These are phyloP conservation scores for Caenorhabditis plicata DNA, from an alignment of 2,888 invertebrate species.

Conservation along the genomic window DNA sequence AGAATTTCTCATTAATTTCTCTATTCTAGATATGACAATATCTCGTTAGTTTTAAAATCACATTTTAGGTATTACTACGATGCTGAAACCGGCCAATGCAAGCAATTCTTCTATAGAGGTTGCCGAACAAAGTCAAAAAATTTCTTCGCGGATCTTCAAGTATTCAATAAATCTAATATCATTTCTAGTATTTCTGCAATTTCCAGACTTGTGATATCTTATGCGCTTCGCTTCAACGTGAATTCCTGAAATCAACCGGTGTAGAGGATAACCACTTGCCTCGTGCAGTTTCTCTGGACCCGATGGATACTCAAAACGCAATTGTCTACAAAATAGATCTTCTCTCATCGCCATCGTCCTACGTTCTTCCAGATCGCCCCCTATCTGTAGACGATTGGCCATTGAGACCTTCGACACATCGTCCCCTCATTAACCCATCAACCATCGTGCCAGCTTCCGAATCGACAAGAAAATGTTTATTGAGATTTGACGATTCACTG, in stretches of 20 bases:
- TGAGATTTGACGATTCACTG: slow-evolving; percentile 31
- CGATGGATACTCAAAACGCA: not conserved
- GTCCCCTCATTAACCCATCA: slow-evolving; percentile 11
- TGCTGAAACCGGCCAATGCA: slow-evolving; percentile 21
- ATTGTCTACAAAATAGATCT: slow-evolving; percentile 25
- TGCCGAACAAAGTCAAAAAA: slow-evolving; percentile 40
- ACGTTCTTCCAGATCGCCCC: slow-evolving; percentile 21
- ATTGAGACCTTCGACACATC: slow-evolving; percentile 20
- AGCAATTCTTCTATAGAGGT: slow-evolving; percentile 47
- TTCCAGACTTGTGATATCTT: slow-evolving; percentile 29
- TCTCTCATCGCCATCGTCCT: slow-evolving; percentile 26
- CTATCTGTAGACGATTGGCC: slow-evolving; percentile 33
- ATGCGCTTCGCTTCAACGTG: slow-evolving; percentile 24
- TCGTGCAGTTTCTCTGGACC: slow-evolving; percentile 5
- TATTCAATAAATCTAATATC: not conserved
- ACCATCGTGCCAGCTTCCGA: too few species aligned
- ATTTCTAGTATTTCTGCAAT: not conserved
- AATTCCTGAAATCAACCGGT: slow-evolving; percentile 15
- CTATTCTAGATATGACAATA: too few species aligned
- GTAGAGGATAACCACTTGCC: slow-evolving; percentile 7
- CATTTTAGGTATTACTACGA: slow-evolving; percentile 42
- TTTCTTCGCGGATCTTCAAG: slow-evolving; percentile 40
- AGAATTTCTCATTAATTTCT: too few species aligned
- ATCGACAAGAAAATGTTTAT: slow-evolving; percentile 25
- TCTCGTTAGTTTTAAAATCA: not conserved